phyloP scores from a whole-genome alignment of 2,888 invertebrate genomes.

The Eutolmus rufibarbis region DNA sequence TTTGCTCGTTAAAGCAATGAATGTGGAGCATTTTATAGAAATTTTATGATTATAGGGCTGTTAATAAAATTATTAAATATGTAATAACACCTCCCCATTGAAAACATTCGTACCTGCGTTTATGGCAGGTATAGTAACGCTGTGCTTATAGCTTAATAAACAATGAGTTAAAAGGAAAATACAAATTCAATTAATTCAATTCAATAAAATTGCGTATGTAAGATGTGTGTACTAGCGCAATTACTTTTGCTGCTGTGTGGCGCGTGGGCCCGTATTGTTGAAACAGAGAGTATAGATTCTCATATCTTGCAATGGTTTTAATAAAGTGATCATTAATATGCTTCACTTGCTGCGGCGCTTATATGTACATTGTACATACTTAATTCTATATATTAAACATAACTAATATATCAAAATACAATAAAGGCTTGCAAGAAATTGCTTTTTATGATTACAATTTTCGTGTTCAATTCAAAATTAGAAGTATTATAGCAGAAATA shows the following conservation, averaged over 20 bases:
- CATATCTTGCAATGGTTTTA: no score
- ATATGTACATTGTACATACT: no score
- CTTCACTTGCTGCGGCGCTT: no score
- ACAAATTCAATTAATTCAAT: background rate
- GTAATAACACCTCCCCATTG: background rate
- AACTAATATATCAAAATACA: no score
- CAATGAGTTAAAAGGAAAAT: background rate
- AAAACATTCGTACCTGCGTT: background rate
- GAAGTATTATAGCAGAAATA: background rate
- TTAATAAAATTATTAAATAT: background rate
- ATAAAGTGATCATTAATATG: no score
- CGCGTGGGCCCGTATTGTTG: no score
- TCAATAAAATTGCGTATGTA: no score
- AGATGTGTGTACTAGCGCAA: no score
- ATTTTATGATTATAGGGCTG: background rate
- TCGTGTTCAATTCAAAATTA: background rate
- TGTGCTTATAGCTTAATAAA: background rate
- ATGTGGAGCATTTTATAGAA: background rate
- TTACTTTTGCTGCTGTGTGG: no score
- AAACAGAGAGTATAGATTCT: no score
- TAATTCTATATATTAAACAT: no score
- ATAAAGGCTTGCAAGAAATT: no score
- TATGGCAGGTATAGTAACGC: background rate
- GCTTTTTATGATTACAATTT: background rate
- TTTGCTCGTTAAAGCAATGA: background rate